Percentiles rank a stretch among this genome's conserved stretches.
Conservation (phyloP, 2,888 invertebrate genomes). For the Chorisops tibialis region DNA sequence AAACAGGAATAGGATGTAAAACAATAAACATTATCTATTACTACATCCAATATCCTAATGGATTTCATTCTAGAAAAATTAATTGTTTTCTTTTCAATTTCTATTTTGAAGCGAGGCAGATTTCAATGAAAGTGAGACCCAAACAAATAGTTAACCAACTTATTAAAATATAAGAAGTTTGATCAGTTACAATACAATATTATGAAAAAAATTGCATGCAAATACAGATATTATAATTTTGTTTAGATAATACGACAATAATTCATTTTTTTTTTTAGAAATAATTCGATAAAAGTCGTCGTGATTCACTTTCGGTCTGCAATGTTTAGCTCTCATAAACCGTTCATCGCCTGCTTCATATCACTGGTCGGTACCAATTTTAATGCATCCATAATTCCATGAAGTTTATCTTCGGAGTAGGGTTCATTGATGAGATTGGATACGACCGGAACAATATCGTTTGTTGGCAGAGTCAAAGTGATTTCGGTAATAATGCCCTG, state of each 20-base stretch:
- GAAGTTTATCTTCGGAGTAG: conserved; percentile 49
- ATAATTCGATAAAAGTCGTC: neutral
- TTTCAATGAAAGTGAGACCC: conserved; percentile 6
- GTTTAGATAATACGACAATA: neutral
- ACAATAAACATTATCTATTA: too few species aligned
- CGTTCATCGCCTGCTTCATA: conserved; percentile 51
- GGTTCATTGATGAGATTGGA: conserved; percentile 46
- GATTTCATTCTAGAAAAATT: too few species aligned
- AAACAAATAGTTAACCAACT: neutral
- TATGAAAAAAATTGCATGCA: neutral
- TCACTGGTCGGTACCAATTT: conserved; percentile 51
- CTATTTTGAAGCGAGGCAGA: conserved; percentile 12
- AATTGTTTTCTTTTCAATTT: too few species aligned
- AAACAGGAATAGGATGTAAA: neutral
- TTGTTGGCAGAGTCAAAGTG: conserved; percentile 44
- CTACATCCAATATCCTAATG: too few species aligned
- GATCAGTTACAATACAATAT: too few species aligned
- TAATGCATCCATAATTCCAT: conserved; percentile 47
- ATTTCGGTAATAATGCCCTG: conserved; percentile 50
- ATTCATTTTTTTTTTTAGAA: too few species aligned
- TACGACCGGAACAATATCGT: conserved; percentile 48
- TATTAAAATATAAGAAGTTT: too few species aligned
- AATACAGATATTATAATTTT: neutral
- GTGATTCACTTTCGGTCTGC: conserved; percentile 17
- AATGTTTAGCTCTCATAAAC: conserved; percentile 39